phyloP scores from a whole-genome alignment of 2,797 vertebrate species.

The Sarcophilus harrisii region DNA sequence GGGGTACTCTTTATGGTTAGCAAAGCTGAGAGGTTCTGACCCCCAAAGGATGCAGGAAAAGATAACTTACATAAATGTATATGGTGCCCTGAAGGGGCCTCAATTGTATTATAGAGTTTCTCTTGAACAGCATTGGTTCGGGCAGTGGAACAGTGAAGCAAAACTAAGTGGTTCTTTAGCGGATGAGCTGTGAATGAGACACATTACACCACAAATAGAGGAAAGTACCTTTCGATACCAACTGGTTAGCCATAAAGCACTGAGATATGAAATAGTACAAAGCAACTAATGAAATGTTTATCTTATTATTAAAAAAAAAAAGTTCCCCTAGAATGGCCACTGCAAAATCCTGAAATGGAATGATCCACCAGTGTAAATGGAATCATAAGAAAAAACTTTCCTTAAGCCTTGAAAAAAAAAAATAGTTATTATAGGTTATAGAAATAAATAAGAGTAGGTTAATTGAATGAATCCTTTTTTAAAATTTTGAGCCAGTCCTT shows the following conservation, averaged over 20 bases:
- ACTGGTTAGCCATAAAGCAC: background rate
- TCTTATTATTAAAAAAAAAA: constrained; percentile 60
- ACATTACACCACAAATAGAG: constrained; percentile 57
- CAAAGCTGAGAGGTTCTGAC: constrained; percentile 82
- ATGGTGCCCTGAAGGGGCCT: constrained; percentile 81
- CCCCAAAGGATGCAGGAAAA: constrained; percentile 82
- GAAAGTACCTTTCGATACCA: constrained; percentile 39
- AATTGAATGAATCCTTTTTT: constrained; percentile 49
- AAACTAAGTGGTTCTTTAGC: constrained; percentile 74
- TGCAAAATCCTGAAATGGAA: constrained; percentile 71
- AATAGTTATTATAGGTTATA: constrained; percentile 33
- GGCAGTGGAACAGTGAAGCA: constrained; percentile 73
- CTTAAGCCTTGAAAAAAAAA: constrained; percentile 70
- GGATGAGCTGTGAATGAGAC: constrained; percentile 64
- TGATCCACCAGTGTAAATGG: constrained; percentile 59
- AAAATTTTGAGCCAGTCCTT: constrained; percentile 35
- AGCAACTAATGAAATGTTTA: constrained; percentile 67
- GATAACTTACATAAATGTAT: constrained; percentile 84
- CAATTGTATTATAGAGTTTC: constrained; percentile 79
- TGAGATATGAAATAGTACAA: constrained; percentile 64
- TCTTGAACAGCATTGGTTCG: constrained; percentile 76
- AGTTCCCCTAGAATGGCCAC: constrained; percentile 49
- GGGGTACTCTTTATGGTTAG: constrained; percentile 81
- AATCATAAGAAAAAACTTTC: constrained; percentile 65
- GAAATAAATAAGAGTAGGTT: background rate